Evolutionary conservation across 2,797 vertebrate genomes (phyloP), one percentile per base, ranked within the genome.

Genomic region (Leptodactylus fallax): DNA sequence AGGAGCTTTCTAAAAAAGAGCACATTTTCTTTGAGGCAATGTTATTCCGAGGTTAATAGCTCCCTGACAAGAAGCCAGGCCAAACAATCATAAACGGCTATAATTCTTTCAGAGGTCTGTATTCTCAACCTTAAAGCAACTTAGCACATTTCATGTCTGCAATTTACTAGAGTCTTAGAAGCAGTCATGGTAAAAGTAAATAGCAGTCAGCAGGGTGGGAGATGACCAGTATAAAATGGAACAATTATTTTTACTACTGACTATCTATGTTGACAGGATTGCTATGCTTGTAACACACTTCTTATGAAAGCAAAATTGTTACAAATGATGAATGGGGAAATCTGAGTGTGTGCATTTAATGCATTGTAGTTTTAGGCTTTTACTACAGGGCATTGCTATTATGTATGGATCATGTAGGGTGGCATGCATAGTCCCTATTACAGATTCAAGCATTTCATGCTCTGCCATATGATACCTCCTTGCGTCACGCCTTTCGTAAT

Each of bases 11-110:
- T 92, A 85, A 93, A 89, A n/a, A 93, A 91, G 92, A 87, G 82
- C 85, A 76, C 89, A 90, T 92, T 93, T 92, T 93, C 91, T 94
- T 91, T 92, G 93, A 91, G 92, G 90, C 85, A 86, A 90, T 89
- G 91, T 93, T 94, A 92, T 92, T 93, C 92, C 91, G 90, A 92
- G 94, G 93, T 93, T 94, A 95, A 94, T 92, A 92, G 91, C 92
- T 92, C 92, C 92, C 91, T 95, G 94, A 95, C 93, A 92, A 90
- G 71, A 84, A 5, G 87, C 94, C 93, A 94, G 92, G 90, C 90
- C 94, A 94, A 94, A 93, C 91, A 94, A 92, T 83, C 93, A 89
- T 90, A 93, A 92, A 91, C 92, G 94, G 93, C 91, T 91, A 90
- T 92, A 94, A 94, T 90, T 95, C 93, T 90, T 89, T 84, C 92